Conservation (phyloP, 2,113 vertebrate species). For the Cryptoleucopteryx plumbea region DNA sequence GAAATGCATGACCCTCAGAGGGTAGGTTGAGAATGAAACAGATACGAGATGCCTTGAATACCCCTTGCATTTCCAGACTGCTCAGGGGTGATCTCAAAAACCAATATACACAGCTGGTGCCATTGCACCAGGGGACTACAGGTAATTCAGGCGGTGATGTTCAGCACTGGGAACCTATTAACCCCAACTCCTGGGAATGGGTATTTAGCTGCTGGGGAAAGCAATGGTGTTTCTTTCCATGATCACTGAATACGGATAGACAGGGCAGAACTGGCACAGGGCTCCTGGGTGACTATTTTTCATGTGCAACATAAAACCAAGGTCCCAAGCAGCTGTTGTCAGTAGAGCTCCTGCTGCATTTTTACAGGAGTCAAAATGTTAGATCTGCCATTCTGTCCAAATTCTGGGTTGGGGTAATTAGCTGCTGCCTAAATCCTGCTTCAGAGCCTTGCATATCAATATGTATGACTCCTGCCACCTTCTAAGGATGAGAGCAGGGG, state of each 20-base stretch:
- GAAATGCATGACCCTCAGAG: neutral
- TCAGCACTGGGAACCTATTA: neutral
- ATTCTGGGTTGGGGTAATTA: neutral
- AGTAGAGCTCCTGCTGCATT: neutral
- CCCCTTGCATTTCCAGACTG: neutral
- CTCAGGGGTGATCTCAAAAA: neutral
- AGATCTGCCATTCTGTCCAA: neutral
- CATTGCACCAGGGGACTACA: neutral
- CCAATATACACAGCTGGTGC: neutral
- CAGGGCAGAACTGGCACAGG: neutral
- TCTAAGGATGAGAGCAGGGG: neutral
- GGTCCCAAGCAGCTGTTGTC: neutral
- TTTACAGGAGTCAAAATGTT: neutral
- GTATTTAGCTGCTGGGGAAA: neutral
- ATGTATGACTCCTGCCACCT: neutral
- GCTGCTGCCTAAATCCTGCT: neutral
- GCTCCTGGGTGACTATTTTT: neutral
- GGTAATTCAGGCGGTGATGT: neutral
- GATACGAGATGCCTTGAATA: accelerated
- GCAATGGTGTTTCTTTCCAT: neutral
- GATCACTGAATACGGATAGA: neutral
- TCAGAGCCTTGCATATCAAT: neutral
- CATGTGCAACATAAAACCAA: neutral
- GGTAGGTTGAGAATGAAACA: neutral
- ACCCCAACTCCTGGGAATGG: neutral